Percentiles rank a stretch among this genome's conserved stretches.
Evolutionary conservation across 2,888 invertebrate genomes (phyloP).

Genomic region (Lasioglossum calceatum): DNA sequence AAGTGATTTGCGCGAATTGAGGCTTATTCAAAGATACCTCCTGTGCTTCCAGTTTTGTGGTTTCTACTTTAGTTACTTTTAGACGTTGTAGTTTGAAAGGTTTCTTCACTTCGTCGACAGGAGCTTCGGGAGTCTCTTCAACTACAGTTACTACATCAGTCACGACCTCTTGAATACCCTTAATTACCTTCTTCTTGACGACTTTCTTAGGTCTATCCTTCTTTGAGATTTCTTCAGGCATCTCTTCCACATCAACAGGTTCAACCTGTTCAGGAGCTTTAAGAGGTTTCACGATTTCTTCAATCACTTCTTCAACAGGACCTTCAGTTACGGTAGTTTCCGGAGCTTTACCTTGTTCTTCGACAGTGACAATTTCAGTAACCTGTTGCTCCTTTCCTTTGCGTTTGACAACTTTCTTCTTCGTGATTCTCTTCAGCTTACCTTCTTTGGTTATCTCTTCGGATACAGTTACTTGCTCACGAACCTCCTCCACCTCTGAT

Average conservation of each 20-base stretch:
- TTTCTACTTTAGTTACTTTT: conserved; percentile 68
- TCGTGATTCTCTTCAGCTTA: conserved; percentile 75
- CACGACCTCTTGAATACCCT: conserved; percentile 65
- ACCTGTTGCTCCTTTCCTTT: conserved; percentile 70
- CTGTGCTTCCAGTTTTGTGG: conserved; percentile 75
- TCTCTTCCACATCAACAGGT: conserved; percentile 69
- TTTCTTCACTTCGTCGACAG: conserved; percentile 75
- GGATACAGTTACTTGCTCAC: conserved; percentile 66
- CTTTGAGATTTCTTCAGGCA: conserved; percentile 72
- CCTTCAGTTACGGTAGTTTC: conserved; percentile 61
- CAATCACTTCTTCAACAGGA: conserved; percentile 76
- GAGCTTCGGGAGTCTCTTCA: conserved; percentile 65
- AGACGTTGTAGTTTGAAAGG: conserved; percentile 66
- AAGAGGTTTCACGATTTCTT: conserved; percentile 64
- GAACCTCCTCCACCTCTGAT: conserved; percentile 70
- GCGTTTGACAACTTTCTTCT: conserved; percentile 44
- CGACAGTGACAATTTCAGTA: conserved; percentile 67
- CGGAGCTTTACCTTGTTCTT: conserved; percentile 76
- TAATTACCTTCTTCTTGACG: conserved; percentile 75
- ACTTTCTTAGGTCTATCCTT: conserved; percentile 81
- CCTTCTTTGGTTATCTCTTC: conserved; percentile 72
- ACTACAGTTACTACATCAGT: conserved; percentile 71
- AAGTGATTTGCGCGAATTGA: conserved; percentile 56
- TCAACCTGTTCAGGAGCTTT: conserved; percentile 67
- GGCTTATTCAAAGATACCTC: conserved; percentile 57